Evolutionary conservation across 2,888 invertebrate genomes (phyloP), one percentile per base, ranked within the genome.

Genomic region (Harpagoxenus sublaevis): DNA sequence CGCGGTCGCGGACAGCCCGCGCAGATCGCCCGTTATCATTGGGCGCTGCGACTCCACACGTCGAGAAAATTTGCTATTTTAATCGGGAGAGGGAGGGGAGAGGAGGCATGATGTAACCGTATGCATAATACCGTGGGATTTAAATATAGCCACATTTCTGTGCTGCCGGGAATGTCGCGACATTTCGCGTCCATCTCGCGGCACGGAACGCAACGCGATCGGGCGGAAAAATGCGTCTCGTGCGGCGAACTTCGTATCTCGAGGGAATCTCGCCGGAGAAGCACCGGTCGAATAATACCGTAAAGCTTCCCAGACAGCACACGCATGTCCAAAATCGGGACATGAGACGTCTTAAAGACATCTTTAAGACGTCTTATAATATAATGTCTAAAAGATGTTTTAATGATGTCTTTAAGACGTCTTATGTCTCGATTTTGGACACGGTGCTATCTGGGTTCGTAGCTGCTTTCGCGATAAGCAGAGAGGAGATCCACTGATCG

Each of bases 41-140:
- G 39, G 18, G 28, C 23, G 23, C 23, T 39, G 23, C 57, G 12
- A 8, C 35, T 28, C 15, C 39, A 60, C 77, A 57, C n/a, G 75
- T 35, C 87, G 86, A 86, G 86, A 75, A 84, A 86, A 86, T 89
- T 89, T 84, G 86, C 90, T 90, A 90, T 90, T 90, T 90, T 89
- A 88, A 89, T 88, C 89, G 84, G 3, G 31, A 15, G 18, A 4
- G 48, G 4, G 4, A 31, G 45, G 0, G 3, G 28, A 9, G 48
- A 4, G 18, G 12, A 60, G 53, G 73, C 79, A 81, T 89, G 90
- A 89, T 88, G 90, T 90, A 90, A 89, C 85, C 39, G 87, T 57
- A 87, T 73, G 84, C 87, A 89, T 89, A 91, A 89, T 84, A 89
- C 79, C 79, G 60, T 57, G 66, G 73, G 81, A 71, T 86, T 87